These are phyloP conservation scores for Psophia crepitans DNA, from an alignment of 2,113 vertebrate species.

Conservation along the genomic window DNA sequence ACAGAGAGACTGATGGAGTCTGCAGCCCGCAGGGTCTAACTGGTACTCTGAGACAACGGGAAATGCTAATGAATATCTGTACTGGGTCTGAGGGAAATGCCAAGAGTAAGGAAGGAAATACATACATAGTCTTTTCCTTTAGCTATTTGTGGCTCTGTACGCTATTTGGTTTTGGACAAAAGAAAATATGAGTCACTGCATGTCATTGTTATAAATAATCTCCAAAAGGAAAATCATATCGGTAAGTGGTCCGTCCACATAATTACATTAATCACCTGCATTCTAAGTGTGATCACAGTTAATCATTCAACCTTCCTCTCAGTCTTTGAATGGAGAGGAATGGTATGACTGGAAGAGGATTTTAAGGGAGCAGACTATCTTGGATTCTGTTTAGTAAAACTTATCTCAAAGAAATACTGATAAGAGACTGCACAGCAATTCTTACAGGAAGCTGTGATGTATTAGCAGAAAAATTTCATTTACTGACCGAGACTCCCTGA, in stretches of 20 bases:
- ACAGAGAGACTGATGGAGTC: background rate
- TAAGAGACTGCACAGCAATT: background rate
- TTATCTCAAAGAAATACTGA: background rate
- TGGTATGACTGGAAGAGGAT: background rate
- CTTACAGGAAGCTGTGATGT: background rate
- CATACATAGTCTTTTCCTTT: background rate
- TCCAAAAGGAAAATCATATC: background rate
- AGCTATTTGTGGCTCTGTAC: background rate
- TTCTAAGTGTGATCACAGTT: background rate
- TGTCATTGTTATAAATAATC: background rate
- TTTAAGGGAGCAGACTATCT: background rate
- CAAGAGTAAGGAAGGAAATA: background rate
- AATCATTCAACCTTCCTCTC: background rate
- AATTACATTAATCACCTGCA: background rate
- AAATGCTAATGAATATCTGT: background rate
- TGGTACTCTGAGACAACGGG: background rate
- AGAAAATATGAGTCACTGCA: background rate
- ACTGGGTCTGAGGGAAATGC: background rate
- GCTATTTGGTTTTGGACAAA: background rate
- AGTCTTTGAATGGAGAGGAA: background rate
- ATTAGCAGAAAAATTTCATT: background rate
- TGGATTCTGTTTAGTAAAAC: background rate
- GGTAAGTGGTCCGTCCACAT: background rate
- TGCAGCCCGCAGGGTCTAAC: background rate
- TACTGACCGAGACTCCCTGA: background rate